Evolutionary conservation across 1,140 invertebrate species (phyloP).

Genomic region (Drosophila pandora): DNA sequence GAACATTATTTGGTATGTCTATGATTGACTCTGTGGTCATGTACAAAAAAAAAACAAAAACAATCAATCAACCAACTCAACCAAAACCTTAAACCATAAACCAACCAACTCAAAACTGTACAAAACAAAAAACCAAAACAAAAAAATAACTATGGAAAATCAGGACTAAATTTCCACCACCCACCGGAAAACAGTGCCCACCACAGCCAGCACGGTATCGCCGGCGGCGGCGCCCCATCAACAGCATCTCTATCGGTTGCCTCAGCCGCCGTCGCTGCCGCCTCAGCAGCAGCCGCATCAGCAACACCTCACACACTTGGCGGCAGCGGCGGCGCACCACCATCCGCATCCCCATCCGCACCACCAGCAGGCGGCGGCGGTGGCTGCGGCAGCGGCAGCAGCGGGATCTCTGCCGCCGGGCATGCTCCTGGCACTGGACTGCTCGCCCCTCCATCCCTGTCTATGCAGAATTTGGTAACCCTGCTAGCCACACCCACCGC

Average conservation of each 20-base stretch:
- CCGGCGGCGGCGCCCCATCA: slow-evolving; percentile 53
- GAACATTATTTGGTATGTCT: slow-evolving; percentile 84
- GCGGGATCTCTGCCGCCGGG: slow-evolving; percentile 66
- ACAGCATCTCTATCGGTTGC: slow-evolving; percentile 73
- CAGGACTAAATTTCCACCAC: slow-evolving; percentile 84
- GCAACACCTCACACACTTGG: slow-evolving; percentile 65
- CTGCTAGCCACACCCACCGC: slow-evolving; percentile 86
- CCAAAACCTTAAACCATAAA: slow-evolving; percentile 76
- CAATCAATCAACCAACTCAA: slow-evolving; percentile 78
- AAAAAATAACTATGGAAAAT: slow-evolving; percentile 71
- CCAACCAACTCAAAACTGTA: slow-evolving; percentile 77
- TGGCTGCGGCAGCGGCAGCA: slow-evolving; percentile 34
- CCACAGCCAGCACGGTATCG: slow-evolving; percentile 71
- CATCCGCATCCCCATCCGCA: slow-evolving; percentile 45
- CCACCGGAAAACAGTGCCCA: slow-evolving; percentile 83
- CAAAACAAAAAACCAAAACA: slow-evolving; percentile 67
- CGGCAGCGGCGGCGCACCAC: slow-evolving; percentile 39
- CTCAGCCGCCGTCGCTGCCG: slow-evolving; percentile 42
- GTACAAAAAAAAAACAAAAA: slow-evolving; percentile 70
- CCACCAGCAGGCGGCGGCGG: slow-evolving; percentile 51
- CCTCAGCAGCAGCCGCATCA: slow-evolving; percentile 42
- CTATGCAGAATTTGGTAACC: slow-evolving; percentile 95
- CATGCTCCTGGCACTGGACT: slow-evolving; percentile 84
- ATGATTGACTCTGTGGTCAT: slow-evolving; percentile 84
- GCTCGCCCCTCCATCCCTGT: slow-evolving; percentile 89